A percentile compares a stretch with the other conserved stretches of the same genome.
Conservation (phyloP, 2,797 vertebrate species). For the Cichlasoma orientale region DNA sequence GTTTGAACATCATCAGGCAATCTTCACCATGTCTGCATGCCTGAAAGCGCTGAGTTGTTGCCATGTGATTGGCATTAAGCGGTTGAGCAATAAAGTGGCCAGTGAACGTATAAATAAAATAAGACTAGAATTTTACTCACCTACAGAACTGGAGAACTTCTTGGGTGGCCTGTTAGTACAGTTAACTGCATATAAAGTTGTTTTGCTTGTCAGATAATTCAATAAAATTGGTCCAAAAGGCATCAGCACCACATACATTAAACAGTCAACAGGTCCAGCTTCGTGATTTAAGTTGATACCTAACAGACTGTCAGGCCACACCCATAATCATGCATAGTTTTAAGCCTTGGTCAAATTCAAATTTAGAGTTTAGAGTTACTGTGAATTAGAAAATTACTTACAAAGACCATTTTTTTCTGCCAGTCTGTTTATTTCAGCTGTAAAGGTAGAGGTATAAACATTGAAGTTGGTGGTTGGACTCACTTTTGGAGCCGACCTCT, state of each 20-base stretch:
- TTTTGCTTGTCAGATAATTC: neutral
- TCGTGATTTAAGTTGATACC: neutral
- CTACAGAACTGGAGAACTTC: neutral
- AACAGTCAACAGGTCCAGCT: neutral
- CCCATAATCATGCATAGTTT: neutral
- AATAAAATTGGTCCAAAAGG: neutral
- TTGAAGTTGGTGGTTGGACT: neutral
- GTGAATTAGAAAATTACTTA: too few species aligned
- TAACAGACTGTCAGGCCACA: neutral
- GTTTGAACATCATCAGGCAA: neutral
- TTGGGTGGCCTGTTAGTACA: neutral
- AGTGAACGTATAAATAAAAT: too few species aligned
- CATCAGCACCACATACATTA: neutral
- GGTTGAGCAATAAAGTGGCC: neutral
- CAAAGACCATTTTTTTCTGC: too few species aligned
- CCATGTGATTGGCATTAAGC: neutral
- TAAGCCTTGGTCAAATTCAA: neutral
- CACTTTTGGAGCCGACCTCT: neutral
- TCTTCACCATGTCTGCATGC: neutral
- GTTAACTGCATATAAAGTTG: neutral
- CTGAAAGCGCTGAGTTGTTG: neutral
- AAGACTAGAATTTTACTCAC: neutral
- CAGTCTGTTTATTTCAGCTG: neutral
- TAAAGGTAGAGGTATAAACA: neutral
- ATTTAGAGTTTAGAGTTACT: too few species aligned